Base-by-base conservation (phyloP, 2,888 invertebrate genomes). In the Phanerotoma sp. region DNA sequence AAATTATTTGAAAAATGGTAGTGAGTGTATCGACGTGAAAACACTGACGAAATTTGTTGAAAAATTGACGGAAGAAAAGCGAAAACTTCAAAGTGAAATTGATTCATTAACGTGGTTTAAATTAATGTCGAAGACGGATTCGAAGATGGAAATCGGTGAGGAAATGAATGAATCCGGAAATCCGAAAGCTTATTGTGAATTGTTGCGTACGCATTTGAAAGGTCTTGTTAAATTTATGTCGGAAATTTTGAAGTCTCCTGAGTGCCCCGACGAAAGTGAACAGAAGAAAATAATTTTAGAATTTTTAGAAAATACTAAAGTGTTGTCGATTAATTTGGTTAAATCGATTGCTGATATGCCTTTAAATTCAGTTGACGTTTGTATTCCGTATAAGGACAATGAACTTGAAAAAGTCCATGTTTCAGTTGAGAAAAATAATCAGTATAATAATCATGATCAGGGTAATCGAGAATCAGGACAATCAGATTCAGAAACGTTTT, bases 401-500 rank as follows among this genome's bases (percentile, higher is more conserved):
- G 16, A 50, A 21, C 16, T 30, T 7, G 32, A 22, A 32, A 38
- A 48, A 25, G 54, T 50, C 20, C 54, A 50, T 25, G 3, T 1
- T 25, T 9, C 25, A 25, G 3, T 25, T 25, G 25, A 5, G 25
- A 25, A 7, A 5, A 25, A 25, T 25, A 25, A 25, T 25, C 7
- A 25, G 9, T 7, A 25, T 3, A 9, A 25, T 25, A 9, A 25
- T 3, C 25, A 25, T 7, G 25, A 73, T 66, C 20, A 65, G 64
- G 47, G 64, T 66, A 5, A 70, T 70, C 0, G 71, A 70, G 15
- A 69, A 68, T 71, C 70, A 3, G 68, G 67, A 9, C 79, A 79
- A 5, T 83, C 86, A 2, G 93, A 93, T 70, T 91, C 91, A 0
- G 93, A 93, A 72, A 86, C 89, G 28, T 93, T 92, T 87, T 92